These are phyloP conservation scores for Argya squamiceps DNA, from an alignment of 2,797 vertebrate species.

Conservation along the genomic window DNA sequence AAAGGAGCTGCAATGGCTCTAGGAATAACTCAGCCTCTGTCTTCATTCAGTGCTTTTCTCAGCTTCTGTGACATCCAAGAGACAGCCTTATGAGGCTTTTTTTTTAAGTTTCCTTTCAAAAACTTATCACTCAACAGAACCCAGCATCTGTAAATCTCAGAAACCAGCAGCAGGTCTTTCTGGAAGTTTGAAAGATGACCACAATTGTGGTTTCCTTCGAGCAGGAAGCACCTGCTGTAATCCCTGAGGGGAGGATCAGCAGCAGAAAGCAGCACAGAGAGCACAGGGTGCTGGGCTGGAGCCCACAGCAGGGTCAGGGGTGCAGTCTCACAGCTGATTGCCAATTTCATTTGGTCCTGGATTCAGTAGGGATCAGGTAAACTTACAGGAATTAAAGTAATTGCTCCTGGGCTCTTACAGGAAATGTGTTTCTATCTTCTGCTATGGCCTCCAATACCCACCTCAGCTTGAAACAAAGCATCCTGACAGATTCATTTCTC, in stretches of 20 bases:
- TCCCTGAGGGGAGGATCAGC: not conserved
- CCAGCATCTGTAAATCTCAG: not conserved
- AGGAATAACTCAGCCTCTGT: not conserved
- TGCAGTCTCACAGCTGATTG: not conserved
- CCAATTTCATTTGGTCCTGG: not conserved
- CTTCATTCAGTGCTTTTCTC: not conserved
- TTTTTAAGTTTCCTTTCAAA: not conserved
- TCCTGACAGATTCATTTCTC: not conserved
- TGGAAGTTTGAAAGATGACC: not conserved
- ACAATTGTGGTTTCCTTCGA: not conserved
- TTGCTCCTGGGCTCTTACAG: not conserved
- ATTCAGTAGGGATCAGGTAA: not conserved
- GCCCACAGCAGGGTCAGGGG: not conserved
- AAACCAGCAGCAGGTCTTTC: not conserved
- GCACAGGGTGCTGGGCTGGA: not conserved
- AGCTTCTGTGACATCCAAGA: not conserved
- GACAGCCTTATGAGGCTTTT: not conserved
- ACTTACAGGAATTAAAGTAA: not conserved
- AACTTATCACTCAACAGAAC: not conserved
- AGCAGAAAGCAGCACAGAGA: not conserved
- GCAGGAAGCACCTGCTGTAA: not conserved
- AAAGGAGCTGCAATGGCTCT: not conserved
- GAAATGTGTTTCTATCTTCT: not conserved
- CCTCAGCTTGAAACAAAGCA: not conserved
- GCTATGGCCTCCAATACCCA: not conserved